Evolutionary conservation across 2,113 vertebrate species (phyloP).

Genomic region (Hippocampus barbouri): DNA sequence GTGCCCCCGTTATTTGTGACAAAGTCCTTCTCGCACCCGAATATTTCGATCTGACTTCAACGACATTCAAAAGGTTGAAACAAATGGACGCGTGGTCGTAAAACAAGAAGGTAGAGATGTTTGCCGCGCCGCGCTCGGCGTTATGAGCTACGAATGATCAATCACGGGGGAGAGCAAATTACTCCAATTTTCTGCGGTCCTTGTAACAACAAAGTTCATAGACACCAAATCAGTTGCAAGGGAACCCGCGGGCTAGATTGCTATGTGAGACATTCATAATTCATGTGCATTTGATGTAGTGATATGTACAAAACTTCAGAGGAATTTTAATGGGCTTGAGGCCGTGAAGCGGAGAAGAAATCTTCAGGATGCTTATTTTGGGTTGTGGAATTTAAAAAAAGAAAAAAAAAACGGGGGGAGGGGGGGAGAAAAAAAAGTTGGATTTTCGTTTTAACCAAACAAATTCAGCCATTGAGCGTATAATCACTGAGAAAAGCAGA

Average conservation of each 20-base stretch:
- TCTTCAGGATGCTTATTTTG: slow-evolving; percentile 67
- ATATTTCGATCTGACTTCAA: slow-evolving; percentile 49
- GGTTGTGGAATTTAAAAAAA: slow-evolving; percentile 36
- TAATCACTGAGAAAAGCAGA: slow-evolving; percentile 54
- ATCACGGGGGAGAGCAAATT: slow-evolving; percentile 70
- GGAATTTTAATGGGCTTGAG: slow-evolving; percentile 77
- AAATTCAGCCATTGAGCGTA: slow-evolving; percentile 45
- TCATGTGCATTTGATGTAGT: slow-evolving; percentile 80
- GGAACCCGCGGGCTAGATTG: slow-evolving; percentile 75
- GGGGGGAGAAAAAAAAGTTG: slow-evolving; percentile 30
- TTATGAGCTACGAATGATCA: slow-evolving; percentile 70
- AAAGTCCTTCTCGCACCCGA: slow-evolving; percentile 44
- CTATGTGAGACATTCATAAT: slow-evolving; percentile 80
- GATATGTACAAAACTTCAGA: slow-evolving; percentile 78
- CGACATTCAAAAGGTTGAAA: slow-evolving; percentile 57
- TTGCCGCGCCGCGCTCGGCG: slow-evolving; percentile 63
- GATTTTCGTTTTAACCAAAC: slow-evolving; percentile 38
- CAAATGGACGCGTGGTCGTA: slow-evolving; percentile 58
- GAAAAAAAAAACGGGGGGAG: not conserved
- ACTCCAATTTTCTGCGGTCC: slow-evolving; percentile 74
- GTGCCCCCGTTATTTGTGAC: slow-evolving; percentile 34
- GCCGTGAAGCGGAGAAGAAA: slow-evolving; percentile 56
- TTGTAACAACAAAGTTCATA: slow-evolving; percentile 76
- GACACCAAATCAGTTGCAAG: slow-evolving; percentile 75
- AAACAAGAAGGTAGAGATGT: slow-evolving; percentile 65